These are phyloP conservation scores for Lota lota DNA, from an alignment of 2,113 vertebrate species.

Conservation along the genomic window DNA sequence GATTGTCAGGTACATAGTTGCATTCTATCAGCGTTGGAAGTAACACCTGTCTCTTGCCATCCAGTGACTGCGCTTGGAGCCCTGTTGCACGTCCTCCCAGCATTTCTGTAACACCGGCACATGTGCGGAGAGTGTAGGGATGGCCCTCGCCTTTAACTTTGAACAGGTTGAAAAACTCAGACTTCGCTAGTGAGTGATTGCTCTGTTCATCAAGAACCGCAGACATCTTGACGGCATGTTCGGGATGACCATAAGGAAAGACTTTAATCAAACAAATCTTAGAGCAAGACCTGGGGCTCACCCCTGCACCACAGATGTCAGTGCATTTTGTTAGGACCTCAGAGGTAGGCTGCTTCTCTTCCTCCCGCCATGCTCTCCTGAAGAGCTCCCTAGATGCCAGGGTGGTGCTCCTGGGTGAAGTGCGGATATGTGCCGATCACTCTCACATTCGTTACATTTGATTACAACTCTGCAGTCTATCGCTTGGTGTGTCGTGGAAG, in stretches of 20 bases:
- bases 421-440: constrained; percentile 8
- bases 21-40: constrained; percentile 18
- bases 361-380: constrained; percentile 7
- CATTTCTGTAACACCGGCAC: neutral
- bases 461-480: constrained; percentile 3
- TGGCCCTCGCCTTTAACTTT: neutral
- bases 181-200: constrained; percentile 8
- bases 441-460: constrained; percentile 19
- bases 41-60: neutral
- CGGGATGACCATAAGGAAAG: constrained; percentile 7
- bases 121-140: constrained; percentile 13
- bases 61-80: constrained; percentile 5
- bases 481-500: constrained; percentile 1
- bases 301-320: constrained; percentile 16
- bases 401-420: constrained; percentile 21
- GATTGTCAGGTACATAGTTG: constrained; percentile 2
- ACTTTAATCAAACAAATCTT: constrained; percentile 19
- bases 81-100: neutral
- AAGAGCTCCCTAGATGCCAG: neutral
- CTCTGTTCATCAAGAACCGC: constrained; percentile 15
- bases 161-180: constrained; percentile 19
- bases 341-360: neutral
- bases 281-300: constrained; percentile 14
- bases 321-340: constrained; percentile 16
- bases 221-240: constrained; percentile 10